Base-by-base conservation (phyloP, 2,797 vertebrate genomes). In the Apogon hyalosoma region DNA sequence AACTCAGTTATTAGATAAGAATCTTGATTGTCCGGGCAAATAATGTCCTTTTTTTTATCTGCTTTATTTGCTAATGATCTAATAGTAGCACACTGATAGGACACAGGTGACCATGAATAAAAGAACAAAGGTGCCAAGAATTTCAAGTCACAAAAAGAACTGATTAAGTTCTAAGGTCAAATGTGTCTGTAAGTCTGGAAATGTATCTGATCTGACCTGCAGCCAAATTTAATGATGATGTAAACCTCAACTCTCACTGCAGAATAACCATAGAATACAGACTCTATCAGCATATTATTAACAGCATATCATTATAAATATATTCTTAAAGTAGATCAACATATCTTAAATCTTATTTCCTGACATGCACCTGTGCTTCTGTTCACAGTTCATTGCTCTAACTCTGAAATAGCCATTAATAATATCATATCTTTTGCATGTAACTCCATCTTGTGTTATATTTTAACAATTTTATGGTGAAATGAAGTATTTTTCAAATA, bases 1-100 rank as follows among this genome's bases (percentile, higher is more conserved):
- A 2, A 24, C 24, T 50, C 16, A 18, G 21, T n/a, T 24, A 50
- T 61, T 2, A 67, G 58, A 71, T 71, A 63, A 59, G 51, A 12
- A 15, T 14, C 9, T 57, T 52, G 41, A 6, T 52, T 38, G n/a
- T 51, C 2, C 11, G 10, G 8, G 28, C 39, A 63, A 58, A 53
- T 5, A 14, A 4, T 11, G 8, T 10, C 2, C 15, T n/a, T n/a
- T 36, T 24, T 28, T 21, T 3, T 11, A 15, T 46, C 7, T 42
- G 33, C 2, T 40, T 18, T 39, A 38, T 52, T 42, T 52, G 33
- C 12, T 8, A n/a, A 13, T 49, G 11, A 1, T 1, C 14, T 36
- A 18, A 41, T 24, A 15, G 18, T 0, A 0, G 8, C 6, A 16
- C 11, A 18, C 14, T 39, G 48, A 48, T 49, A 39, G 1, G 46